These are phyloP conservation scores for Temnothorax ravouxi DNA, from an alignment of 2,888 invertebrate species.

Conservation along the genomic window DNA sequence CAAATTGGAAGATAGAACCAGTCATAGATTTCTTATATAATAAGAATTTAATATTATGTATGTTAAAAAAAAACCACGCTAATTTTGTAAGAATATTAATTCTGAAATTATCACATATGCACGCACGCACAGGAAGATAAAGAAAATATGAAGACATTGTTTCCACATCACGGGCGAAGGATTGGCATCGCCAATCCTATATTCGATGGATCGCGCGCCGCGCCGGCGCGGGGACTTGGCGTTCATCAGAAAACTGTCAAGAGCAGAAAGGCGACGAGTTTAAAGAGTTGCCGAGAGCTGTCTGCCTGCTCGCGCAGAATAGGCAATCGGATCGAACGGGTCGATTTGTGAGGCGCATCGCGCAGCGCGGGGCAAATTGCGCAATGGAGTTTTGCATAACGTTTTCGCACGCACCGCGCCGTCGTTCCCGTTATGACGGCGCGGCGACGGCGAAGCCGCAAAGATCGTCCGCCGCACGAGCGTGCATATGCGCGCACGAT, in stretches of 20 bases:
- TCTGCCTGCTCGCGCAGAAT: constrained; percentile 2
- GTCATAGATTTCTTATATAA: background rate
- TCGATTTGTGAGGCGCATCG: constrained; percentile 40
- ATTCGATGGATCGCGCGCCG: constrained; percentile 14
- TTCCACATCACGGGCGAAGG: constrained; percentile 12
- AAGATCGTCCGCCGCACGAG: constrained; percentile 54
- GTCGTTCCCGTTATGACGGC: constrained; percentile 69
- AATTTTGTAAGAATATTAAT: background rate
- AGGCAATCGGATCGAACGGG: constrained; percentile 37
- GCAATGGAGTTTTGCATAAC: constrained; percentile 48
- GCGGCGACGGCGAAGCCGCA: constrained; percentile 32
- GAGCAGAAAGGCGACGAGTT: background rate
- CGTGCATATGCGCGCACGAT: background rate
- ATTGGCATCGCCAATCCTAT: background rate
- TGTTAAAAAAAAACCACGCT: background rate
- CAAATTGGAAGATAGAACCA: background rate
- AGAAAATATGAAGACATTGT: constrained; percentile 9
- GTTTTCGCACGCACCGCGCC: constrained; percentile 49
- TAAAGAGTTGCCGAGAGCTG: constrained; percentile 42
- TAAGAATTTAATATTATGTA: background rate
- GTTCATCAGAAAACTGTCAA: constrained; percentile 32
- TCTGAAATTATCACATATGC: background rate
- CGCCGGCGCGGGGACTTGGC: background rate
- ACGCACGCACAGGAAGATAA: background rate
- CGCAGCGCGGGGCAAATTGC: constrained; percentile 28